Evolutionary conservation across 2,113 vertebrate genomes (phyloP), one percentile per base, ranked within the genome.

Genomic region (Sus scrofa): DNA sequence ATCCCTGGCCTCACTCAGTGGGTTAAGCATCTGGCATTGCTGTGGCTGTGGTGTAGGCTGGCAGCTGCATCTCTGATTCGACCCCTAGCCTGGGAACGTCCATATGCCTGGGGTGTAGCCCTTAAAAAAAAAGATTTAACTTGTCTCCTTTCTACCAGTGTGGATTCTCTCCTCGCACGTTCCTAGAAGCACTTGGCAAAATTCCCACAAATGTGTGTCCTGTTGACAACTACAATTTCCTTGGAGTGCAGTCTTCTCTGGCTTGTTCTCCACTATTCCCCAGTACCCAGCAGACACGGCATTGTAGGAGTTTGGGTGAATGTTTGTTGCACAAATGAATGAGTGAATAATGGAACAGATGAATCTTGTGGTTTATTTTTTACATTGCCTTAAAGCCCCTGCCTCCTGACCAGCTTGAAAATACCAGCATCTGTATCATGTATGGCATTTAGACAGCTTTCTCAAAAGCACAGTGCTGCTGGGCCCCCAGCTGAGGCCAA

Each of bases 401-500:
- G 44, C 32, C 65, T 92, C 58, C 88, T 32, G 44, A 83, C 92
- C 70, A 81, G 70, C 34, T 44, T 20, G 65, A 78, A 89, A 78
- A 54, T 20, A 24, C 27, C 8, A 56, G 34, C 89, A 65, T 70
- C 91, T 93, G 14, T 65, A 63, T n/a, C 39, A 1, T 44, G 20
- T 19, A 19, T 84, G 73, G 22, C 37, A 65, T 88, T 94, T 89
- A 70, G 24, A 50, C 37, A 93, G 67, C 7, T 44, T 68, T 73
- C 90, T 75, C 54, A 84, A 37, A 86, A 92, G 87, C 65, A 44
- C 0, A 39, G 85, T 60, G 71, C n/a, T 83, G 7, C 34, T 86
- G 60, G n/a, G 39, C 60, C n/a, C 24, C 83, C 60, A 92, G 74
- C 60, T 81, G 54, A 89, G 95, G 90, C 89, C 86, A 89, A 26